These are phyloP conservation scores for Harmothoe impar DNA, from an alignment of 2,888 invertebrate species.

Conservation along the genomic window DNA sequence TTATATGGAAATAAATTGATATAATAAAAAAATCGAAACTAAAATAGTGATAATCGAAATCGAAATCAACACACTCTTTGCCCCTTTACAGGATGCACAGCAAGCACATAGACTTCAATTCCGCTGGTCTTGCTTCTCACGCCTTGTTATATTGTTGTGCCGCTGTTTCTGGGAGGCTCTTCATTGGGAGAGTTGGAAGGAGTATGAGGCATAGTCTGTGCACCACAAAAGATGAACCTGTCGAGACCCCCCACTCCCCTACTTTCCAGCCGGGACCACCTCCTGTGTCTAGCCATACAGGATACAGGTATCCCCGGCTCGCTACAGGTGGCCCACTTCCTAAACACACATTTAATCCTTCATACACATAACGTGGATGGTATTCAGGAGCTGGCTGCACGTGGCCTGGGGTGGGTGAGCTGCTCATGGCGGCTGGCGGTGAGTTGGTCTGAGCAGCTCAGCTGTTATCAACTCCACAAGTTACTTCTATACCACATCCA, in stretches of 20 bases:
- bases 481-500: too few species aligned
- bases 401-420: too few species aligned
- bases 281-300: neutral
- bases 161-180: neutral
- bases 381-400: neutral
- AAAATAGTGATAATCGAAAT: too few species aligned
- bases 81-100: too few species aligned
- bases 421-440: neutral
- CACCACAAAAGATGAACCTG: neutral
- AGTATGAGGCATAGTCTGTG: neutral
- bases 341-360: neutral
- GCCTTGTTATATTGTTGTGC: slow-evolving; percentile 23
- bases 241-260: neutral
- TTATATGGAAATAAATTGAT: too few species aligned
- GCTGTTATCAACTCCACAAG: too few species aligned
- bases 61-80: too few species aligned
- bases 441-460: neutral
- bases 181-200: neutral
- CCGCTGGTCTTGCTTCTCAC: neutral
- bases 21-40: too few species aligned
- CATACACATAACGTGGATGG: neutral
- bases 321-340: slow-evolving; percentile 14
- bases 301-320: neutral
- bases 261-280: too few species aligned
- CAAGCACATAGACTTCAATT: neutral